Evolutionary conservation across 2,113 vertebrate genomes (phyloP), one percentile per base, ranked within the genome.

Genomic region (Salvelinus namaycush): DNA sequence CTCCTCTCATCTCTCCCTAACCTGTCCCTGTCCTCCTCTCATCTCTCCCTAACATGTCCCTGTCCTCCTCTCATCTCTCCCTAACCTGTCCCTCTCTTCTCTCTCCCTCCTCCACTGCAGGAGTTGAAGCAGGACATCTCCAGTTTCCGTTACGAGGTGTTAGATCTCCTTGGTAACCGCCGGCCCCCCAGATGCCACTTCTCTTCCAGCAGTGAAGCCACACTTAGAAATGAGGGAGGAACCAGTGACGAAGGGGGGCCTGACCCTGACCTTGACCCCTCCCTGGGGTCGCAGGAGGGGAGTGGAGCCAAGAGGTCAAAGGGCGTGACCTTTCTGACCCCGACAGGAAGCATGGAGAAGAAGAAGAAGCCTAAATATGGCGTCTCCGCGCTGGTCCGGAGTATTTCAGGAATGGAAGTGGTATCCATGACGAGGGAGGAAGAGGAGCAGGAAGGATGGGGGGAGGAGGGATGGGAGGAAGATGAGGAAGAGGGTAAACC

Each of bases 81-180:
- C 22, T 24, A 5, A 24, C 8, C 62, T 65, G 20, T 68, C 67
- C 34, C 67, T 68, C 31, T 68, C 67, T n/a, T 12, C 67, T 68
- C 67, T 39, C 72, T 31, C 67, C 48, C 12, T 59, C 4, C 78
- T 77, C 74, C 29, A 74, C 5, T 84, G 27, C 87, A 99, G 97
- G 97, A 99, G 92, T 76, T 99, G 75, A 99, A 99, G 86, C 97
- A 99, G 84, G 97, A 99, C 89, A 99, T 99, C 83, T 99, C 97
- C n/a, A 99, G 97, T 81, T 99, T 99, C 80, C 96, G 97, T 54
- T 99, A 98, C 0, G 97, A 99, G 92, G 97, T 99, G 70, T 92
- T 98, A 73, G 97, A 98, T 88, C 96, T 99, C 70, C 92, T 99
- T 2, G 97, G 97, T 39, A 99, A 99, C 70, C 94, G 97, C 9